Conservation (phyloP, 2,797 vertebrate genomes). For the Menidia menidia region DNA sequence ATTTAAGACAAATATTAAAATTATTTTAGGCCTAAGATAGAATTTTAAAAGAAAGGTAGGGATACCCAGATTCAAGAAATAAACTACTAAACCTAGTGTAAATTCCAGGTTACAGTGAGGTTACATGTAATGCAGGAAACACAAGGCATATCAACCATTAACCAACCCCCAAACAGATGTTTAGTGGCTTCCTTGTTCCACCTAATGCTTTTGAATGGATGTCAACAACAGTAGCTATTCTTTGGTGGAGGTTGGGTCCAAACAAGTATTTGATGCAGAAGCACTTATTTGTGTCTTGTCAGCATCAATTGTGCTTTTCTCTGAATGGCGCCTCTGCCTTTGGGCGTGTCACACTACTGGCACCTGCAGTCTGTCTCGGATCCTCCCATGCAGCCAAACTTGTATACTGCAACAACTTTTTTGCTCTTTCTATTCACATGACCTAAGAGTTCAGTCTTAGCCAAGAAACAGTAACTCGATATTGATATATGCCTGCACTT, state of each 20-base stretch:
- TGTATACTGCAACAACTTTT: constrained; percentile 47
- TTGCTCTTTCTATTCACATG: constrained; percentile 43
- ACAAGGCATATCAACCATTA: neutral
- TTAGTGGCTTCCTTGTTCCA: neutral
- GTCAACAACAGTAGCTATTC: neutral
- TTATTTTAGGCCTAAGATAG: constrained; percentile 5
- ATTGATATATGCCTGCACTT: constrained; percentile 51
- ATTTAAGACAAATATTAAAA: constrained; percentile 44
- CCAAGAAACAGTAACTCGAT: constrained; percentile 54
- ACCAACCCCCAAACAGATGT: neutral
- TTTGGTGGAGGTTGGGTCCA: neutral
- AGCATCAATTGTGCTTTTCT: constrained; percentile 40
- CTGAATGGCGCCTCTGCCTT: constrained; percentile 37
- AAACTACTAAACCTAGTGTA: neutral
- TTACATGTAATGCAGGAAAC: neutral
- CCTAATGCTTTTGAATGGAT: neutral
- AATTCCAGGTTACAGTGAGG: neutral
- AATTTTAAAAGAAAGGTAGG: neutral
- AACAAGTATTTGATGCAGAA: neutral
- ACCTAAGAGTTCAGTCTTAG: constrained; percentile 36
- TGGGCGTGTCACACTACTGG: constrained; percentile 9
- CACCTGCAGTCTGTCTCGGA: constrained; percentile 48
- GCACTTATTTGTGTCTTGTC: constrained; percentile 44
- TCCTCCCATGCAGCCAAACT: constrained; percentile 55
- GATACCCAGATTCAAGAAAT: neutral